Base-by-base conservation (phyloP, 2,113 vertebrate genomes). In the Pholis gunnellus region DNA sequence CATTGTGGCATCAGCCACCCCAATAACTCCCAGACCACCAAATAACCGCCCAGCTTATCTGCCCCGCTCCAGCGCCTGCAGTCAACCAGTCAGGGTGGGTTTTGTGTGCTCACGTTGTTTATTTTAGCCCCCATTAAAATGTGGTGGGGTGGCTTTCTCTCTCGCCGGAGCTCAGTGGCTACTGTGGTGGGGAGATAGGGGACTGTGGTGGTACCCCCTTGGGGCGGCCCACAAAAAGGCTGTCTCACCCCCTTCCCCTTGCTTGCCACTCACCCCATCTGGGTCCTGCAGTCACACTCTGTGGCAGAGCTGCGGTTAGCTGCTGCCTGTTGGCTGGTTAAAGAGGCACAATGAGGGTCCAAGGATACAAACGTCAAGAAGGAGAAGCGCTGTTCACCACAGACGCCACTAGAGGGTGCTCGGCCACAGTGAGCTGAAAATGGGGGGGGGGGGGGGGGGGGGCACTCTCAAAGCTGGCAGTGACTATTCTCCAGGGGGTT, bases 111-210 rank as follows among this genome's bases (percentile, higher is more conserved):
- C 57, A 67, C 86, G 81, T 92, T 92, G 93, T 93, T 94, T 93
- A 93, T 92, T 92, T 92, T 94, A 92, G 65, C 88, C 79, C 84
- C 87, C 83, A 89, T 94, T 94, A 94, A 93, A 90, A 88, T 92
- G 93, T 86, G 94, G 92, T 90, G 84, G 83, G 83, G 84, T 90
- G 86, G 91, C 87, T 91, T 90, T 90, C 69, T 83, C 91, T 89
- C 34, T 34, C 34, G 5, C 85, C 72, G 52, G 91, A 91, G 85
- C 87, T 91, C 75, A 36, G 88, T 78, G 90, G 93, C 89, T 93
- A 73, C 83, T 93, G 88, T 93, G 91, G 94, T 94, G 81, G 85
- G 57, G 83, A 88, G 91, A 89, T 91, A 87, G 91, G 91, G 85
- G 83, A 60, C 70, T 92, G 93, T 87, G 92, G 92, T 88, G 85